Base-by-base conservation (phyloP, 2,888 invertebrate genomes). In the Andrena hattorfiana region DNA sequence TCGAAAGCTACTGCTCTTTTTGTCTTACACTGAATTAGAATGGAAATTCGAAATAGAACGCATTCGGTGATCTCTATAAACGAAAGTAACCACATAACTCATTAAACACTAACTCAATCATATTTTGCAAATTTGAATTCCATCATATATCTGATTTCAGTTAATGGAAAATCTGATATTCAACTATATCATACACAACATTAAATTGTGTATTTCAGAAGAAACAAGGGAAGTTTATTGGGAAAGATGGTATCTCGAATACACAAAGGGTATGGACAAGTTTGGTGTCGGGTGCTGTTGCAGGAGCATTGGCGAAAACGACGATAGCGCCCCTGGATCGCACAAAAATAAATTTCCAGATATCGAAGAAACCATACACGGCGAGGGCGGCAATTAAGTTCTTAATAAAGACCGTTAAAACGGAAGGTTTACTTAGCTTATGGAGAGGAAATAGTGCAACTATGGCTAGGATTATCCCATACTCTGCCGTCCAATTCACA, bases 401-500 rank as follows among this genome's bases (percentile, higher is more conserved):
- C 94, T 92, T 98, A n/a, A 88, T 94, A 42, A 93, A 95, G 81
- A 97, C 97, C 23, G 97, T 97, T 85, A 95, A 95, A 86, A 95
- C 95, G 20, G 97, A 99, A 92, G 99, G 99, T 1, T 94, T 97
- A 69, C 87, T 96, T 13, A 97, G 98, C 76, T 94, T 99, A 89
- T 99, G 99, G 99, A 95, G 99, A 71, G 99, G 99, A 3, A 99
- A 99, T 95, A 98, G 98, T 86, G 99, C 99, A 4, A 99, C 99
- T 0, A 98, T 99, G 98, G 98, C 98, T 20, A 95, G 99, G 77
- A 99, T 99, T 83, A 95, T 99, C 70, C 99, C 99, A 0, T 99
- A 99, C 94, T 99, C 99, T 28, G 98, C 99, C 60, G 97, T 99
- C 88, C 99, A 99, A 95, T 99, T 99, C 94, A 97, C 99, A 0